Evolutionary conservation across 2,113 vertebrate species (phyloP).

Genomic region (Bufo gargarizans): DNA sequence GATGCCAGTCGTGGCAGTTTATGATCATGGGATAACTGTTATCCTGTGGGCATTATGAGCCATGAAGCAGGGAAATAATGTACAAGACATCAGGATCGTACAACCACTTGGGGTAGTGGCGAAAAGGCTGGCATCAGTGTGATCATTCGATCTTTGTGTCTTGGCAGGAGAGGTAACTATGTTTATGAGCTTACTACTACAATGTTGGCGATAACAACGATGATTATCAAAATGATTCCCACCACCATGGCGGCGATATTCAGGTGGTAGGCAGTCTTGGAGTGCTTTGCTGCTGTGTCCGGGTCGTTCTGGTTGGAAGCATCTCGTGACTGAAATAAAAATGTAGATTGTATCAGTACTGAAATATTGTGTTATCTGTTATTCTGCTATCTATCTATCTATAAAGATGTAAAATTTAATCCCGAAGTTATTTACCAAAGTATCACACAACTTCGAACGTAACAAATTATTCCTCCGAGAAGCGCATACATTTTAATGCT

Average conservation of each 20-base stretch:
- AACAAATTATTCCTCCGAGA: too few relatives aligned
- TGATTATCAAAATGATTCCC: conserved; percentile 9
- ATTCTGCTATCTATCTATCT: too few relatives aligned
- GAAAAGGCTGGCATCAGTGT: background rate
- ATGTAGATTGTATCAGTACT: background rate
- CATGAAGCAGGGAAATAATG: too few relatives aligned
- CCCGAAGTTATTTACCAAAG: too few relatives aligned
- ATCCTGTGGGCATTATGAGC: too few relatives aligned
- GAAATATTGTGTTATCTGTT: background rate
- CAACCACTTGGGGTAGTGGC: background rate
- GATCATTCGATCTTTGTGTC: too few relatives aligned
- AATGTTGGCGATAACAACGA: background rate
- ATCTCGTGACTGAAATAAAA: conserved; percentile 8
- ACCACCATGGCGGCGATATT: conserved; percentile 26
- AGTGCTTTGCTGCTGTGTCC: background rate
- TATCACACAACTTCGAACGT: too few relatives aligned
- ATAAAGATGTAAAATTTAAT: too few relatives aligned
- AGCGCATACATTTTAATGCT: too few relatives aligned
- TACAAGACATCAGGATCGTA: too few relatives aligned
- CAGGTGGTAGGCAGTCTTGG: background rate
- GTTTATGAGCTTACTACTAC: background rate
- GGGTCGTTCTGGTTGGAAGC: background rate
- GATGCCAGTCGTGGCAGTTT: too few relatives aligned
- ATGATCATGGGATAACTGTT: too few relatives aligned
- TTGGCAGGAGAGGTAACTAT: background rate